Conservation (phyloP, 2,113 vertebrate species). For the Papio anubis region DNA sequence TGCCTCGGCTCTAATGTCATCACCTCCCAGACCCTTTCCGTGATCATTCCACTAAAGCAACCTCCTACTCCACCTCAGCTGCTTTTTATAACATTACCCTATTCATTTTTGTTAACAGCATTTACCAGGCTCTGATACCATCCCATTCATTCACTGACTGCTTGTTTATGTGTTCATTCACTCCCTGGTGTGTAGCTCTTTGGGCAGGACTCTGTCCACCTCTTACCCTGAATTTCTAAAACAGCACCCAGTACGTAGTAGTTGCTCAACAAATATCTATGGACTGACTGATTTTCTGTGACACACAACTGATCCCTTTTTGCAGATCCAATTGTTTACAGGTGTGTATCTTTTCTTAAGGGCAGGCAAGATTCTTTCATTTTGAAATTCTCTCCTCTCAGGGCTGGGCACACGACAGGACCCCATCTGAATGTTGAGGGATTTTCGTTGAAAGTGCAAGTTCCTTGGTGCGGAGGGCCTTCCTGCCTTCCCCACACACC, state of each 20-base stretch:
- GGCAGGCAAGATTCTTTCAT: not conserved
- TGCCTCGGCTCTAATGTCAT: not conserved
- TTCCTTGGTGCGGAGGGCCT: not conserved
- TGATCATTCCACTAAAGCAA: not conserved
- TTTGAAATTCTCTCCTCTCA: not conserved
- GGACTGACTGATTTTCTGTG: not conserved
- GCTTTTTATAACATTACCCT: rapidly evolving
- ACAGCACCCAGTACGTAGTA: not conserved
- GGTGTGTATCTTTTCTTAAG: not conserved
- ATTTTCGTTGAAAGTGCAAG: not conserved
- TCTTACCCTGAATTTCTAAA: not conserved
- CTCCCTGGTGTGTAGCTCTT: not conserved
- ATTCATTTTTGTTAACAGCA: not conserved
- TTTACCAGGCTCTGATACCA: not conserved
- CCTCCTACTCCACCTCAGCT: not conserved
- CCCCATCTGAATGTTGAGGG: too few relatives aligned
- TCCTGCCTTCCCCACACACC: rapidly evolving
- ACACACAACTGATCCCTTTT: not conserved
- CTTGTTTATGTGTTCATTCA: not conserved
- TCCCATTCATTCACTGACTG: not conserved
- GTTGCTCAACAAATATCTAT: not conserved
- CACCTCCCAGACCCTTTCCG: not conserved
- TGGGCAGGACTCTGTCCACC: not conserved
- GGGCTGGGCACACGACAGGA: not conserved
- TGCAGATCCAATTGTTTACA: not conserved